These are phyloP conservation scores for Hemiprocne comata DNA, from an alignment of 2,113 vertebrate genomes.

Conservation along the genomic window DNA sequence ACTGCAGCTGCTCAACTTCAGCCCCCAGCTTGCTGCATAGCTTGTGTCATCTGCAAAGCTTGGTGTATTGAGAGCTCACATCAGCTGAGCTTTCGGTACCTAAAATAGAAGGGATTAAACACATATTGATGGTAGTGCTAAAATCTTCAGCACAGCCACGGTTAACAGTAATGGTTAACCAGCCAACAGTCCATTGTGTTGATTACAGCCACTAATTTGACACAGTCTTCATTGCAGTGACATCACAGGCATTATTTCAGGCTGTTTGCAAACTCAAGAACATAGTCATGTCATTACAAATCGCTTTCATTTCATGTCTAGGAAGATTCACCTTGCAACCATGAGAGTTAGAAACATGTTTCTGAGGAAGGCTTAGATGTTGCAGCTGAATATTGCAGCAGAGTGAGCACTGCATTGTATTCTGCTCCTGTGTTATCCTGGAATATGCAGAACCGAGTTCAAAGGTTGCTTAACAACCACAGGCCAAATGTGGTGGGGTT, in stretches of 20 bases:
- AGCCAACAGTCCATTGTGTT: neutral
- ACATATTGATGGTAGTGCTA: neutral
- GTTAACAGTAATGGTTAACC: neutral
- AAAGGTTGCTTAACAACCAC: constrained; percentile 11
- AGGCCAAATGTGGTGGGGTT: neutral
- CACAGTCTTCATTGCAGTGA: neutral
- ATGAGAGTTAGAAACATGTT: neutral
- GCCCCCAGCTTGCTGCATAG: neutral
- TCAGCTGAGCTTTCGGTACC: neutral
- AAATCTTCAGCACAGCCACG: neutral
- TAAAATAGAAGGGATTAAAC: neutral
- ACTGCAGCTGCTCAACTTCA: neutral
- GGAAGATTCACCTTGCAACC: neutral
- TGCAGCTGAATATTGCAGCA: neutral
- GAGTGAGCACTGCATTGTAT: neutral
- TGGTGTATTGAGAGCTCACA: accelerated
- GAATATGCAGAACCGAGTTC: neutral
- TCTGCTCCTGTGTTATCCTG: neutral
- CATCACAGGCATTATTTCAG: neutral
- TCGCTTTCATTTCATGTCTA: neutral
- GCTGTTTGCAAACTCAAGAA: neutral
- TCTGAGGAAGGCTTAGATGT: neutral
- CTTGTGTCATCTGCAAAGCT: neutral
- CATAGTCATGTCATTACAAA: neutral
- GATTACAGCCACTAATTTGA: neutral